These are phyloP conservation scores for Andrena marginata DNA, from an alignment of 2,888 invertebrate species.

Conservation along the genomic window DNA sequence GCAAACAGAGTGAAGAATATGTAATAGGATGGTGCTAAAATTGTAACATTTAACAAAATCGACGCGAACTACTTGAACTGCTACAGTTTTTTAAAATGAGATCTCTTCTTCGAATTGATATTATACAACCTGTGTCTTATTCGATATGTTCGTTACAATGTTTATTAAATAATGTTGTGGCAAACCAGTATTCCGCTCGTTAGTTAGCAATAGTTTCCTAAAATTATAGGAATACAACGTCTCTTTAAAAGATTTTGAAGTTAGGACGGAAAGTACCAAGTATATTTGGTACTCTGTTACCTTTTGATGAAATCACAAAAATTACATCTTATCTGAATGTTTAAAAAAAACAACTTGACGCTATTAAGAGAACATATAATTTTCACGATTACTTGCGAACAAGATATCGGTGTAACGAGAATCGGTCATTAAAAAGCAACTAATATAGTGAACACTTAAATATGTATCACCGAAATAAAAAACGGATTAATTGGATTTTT, in stretches of 20 bases:
- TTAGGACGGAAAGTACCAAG: background rate
- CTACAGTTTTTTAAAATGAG: background rate
- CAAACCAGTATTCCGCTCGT: background rate
- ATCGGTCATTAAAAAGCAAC: background rate
- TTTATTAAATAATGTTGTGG: no score
- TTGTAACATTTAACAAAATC: conserved; percentile 1
- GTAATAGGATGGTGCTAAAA: background rate
- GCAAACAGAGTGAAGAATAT: conserved; percentile 19
- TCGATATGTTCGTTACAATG: no score
- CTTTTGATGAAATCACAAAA: background rate
- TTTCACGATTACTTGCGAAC: background rate
- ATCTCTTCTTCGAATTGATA: background rate
- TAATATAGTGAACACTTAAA: background rate
- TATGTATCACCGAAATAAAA: background rate
- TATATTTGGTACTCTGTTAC: background rate
- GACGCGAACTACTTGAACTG: background rate
- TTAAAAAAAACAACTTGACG: background rate
- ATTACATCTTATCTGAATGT: background rate
- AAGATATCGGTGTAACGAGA: background rate
- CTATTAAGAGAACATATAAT: background rate
- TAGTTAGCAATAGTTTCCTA: background rate
- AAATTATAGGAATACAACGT: background rate
- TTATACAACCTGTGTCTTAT: background rate
- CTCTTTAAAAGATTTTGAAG: background rate
- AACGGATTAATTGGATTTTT: background rate